Evolutionary conservation across 2,113 vertebrate species (phyloP).

Genomic region (Tor tambroides): DNA sequence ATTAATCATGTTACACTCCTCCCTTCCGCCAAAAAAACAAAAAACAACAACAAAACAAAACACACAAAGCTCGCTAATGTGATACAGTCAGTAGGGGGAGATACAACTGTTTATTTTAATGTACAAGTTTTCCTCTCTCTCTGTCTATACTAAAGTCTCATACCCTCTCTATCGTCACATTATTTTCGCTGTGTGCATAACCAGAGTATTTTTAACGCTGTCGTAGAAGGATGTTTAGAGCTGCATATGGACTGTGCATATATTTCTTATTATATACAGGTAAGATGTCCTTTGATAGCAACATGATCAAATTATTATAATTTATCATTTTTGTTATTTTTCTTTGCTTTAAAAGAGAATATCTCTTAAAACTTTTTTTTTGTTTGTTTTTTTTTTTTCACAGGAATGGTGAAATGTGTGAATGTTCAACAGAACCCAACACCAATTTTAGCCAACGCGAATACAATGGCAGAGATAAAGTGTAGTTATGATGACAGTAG

Average conservation of each 20-base stretch:
- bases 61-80: neutral
- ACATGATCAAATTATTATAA: no score
- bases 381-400: neutral
- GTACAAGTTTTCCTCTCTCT: neutral
- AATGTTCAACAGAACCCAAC: slow-evolving; percentile 38
- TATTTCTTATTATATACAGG: slow-evolving; percentile 8
- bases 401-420: slow-evolving; percentile 38
- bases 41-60: neutral
- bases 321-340: neutral
- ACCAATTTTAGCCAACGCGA: neutral
- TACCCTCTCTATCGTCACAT: neutral
- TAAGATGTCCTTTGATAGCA: neutral
- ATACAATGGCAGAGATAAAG: neutral
- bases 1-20: neutral
- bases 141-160: neutral
- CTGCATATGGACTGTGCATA: neutral
- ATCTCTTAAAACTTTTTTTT: neutral
- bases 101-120: neutral
- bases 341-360: neutral
- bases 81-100: slow-evolving; percentile 18
- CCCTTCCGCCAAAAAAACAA: neutral
- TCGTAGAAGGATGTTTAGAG: slow-evolving; percentile 24
- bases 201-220: neutral
- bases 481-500: slow-evolving; percentile 47
- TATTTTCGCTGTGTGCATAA: neutral